These are phyloP conservation scores for Sogatella furcifera DNA, from an alignment of 1,140 invertebrate species.

Conservation along the genomic window DNA sequence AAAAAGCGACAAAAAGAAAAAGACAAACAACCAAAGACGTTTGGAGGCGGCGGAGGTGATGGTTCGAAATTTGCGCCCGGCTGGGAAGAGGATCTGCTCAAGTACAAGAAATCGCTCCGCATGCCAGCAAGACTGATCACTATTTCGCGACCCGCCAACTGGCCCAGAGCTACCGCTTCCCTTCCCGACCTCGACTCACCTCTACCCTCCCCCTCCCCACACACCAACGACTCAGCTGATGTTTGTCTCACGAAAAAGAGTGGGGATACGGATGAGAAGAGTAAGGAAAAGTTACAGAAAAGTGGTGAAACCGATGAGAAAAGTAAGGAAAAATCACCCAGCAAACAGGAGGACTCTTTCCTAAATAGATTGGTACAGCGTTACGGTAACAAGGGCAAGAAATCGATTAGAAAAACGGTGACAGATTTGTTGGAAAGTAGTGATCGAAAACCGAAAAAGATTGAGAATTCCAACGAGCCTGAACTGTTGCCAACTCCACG, in stretches of 20 bases:
- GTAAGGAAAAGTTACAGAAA: no score
- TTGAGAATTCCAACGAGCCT: background rate
- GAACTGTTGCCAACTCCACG: background rate
- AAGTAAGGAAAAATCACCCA: background rate
- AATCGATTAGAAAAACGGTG: conserved; percentile 8
- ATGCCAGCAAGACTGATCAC: conserved; percentile 67
- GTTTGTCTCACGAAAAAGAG: no score
- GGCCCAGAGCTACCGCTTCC: conserved; percentile 48
- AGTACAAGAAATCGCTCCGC: conserved; percentile 64
- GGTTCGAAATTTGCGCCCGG: conserved; percentile 44
- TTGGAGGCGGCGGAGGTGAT: conserved; percentile 7
- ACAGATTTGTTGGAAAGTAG: background rate
- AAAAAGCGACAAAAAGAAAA: conserved; percentile 6
- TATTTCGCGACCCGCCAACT: conserved; percentile 38
- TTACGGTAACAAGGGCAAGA: conserved; percentile 14
- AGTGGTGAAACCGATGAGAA: no score
- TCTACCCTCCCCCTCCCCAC: conserved; percentile 53
- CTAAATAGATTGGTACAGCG: conserved; percentile 37
- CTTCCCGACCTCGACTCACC: conserved; percentile 59
- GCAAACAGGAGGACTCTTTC: conserved; percentile 36
- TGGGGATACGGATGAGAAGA: no score
- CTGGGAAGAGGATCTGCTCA: conserved; percentile 70
- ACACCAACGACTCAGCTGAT: no score
- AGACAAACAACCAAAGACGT: conserved; percentile 12
- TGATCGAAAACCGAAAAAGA: background rate